These are phyloP conservation scores for Psophia crepitans DNA, from an alignment of 2,113 vertebrate genomes.

Conservation along the genomic window DNA sequence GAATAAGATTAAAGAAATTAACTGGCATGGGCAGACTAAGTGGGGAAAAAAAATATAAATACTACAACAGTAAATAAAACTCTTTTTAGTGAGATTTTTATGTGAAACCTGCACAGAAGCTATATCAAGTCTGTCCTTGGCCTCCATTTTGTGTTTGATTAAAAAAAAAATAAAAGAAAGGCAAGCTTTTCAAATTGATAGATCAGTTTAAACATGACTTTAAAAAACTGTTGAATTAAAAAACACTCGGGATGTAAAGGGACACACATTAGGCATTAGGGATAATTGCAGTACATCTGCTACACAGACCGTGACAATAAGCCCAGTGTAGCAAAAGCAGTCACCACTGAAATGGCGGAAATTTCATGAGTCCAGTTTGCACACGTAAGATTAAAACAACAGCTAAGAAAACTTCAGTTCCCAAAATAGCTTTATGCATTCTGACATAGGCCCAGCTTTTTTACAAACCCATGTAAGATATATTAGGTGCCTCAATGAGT, in stretches of 20 bases:
- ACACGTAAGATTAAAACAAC: background rate
- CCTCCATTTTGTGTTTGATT: background rate
- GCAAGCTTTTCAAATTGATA: background rate
- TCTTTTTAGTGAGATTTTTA: background rate
- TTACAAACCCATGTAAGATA: too few relatives aligned
- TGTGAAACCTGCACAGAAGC: background rate
- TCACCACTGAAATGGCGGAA: background rate
- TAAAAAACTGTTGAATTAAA: background rate
- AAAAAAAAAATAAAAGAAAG: background rate
- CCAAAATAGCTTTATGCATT: background rate
- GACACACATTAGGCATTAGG: background rate
- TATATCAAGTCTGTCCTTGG: background rate
- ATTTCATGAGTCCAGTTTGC: background rate
- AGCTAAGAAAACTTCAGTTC: background rate
- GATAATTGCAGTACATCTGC: background rate
- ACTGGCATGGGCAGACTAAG: background rate
- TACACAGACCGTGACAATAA: background rate
- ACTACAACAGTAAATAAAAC: background rate
- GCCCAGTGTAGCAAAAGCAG: background rate
- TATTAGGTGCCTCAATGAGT: background rate
- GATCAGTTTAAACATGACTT: background rate
- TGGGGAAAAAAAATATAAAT: background rate
- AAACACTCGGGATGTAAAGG: background rate
- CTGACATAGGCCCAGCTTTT: too few relatives aligned
- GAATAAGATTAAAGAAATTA: background rate